Evolutionary conservation across 2,113 vertebrate species (phyloP), one percentile per base, ranked within the genome.

Genomic region (Xyrauchen texanus): DNA sequence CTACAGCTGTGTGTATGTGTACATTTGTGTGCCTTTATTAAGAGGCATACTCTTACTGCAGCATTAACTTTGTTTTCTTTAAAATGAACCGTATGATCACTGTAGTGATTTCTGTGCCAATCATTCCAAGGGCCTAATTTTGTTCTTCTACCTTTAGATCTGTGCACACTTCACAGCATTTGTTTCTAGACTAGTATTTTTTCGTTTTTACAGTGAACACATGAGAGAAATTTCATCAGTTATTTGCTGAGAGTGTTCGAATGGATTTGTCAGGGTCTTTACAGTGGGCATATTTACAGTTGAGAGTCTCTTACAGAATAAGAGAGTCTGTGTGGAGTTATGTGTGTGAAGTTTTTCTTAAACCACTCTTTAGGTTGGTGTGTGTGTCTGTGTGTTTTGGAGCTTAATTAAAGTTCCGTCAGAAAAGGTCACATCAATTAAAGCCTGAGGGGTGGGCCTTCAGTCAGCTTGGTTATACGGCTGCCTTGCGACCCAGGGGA

Each of bases 401-500:
- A 80, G 90, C 90, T 93, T 93, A 92, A 94, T 93, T 94, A 93
- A 92, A 91, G 90, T 90, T 91, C 89, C 85, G 82, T 84, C 88
- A 87, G 89, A 87, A 93, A 94, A 94, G 92, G 92, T 94, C 93
- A 92, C 92, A 90, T 94, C 92, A 94, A 93, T 94, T 93, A 93
- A 90, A 92, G 92, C 89, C 90, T 92, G 82, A 87, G 84, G 88
- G 85, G 79, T 79, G 91, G 84, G 76, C 79, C 79, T 83, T 83
- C 21, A 70, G 91, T 92, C 90, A 88, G 89, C 91, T 92, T 93
- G 90, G 90, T 89, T 87, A 93, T 89, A 79, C 81, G 76, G 84
- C 86, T 91, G 88, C 90, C 86, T 91, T 85, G 90, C 62, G 46
- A 89, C 91, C 88, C 82, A 0, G 46, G 83, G 83, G 85, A 76